These are phyloP conservation scores for Entomyzon cyanotis DNA, from an alignment of 2,113 vertebrate species.

Conservation along the genomic window DNA sequence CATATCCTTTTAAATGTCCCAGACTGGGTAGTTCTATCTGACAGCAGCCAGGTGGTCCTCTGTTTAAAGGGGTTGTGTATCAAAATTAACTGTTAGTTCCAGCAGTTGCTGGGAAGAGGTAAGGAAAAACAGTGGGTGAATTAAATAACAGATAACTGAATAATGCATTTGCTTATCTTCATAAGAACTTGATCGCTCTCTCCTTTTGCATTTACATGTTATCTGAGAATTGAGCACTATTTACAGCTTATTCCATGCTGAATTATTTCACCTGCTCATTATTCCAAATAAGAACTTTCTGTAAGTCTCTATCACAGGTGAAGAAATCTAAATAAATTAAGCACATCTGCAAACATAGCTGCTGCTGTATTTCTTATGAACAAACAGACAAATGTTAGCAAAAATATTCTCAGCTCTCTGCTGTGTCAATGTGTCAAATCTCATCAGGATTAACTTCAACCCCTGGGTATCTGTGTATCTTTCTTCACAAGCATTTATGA, in stretches of 20 bases:
- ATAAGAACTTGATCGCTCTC: not conserved
- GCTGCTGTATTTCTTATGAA: conserved; percentile 25
- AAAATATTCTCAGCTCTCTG: conserved; percentile 7
- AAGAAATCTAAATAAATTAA: conserved; percentile 59
- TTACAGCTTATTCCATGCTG: conserved; percentile 7
- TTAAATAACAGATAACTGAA: not conserved
- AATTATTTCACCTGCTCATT: conserved; percentile 15
- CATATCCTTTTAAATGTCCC: not conserved
- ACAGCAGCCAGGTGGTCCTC: not conserved
- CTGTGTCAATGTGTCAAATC: conserved; percentile 30
- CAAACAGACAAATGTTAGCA: conserved; percentile 29
- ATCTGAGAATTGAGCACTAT: not conserved
- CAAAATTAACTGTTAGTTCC: not conserved
- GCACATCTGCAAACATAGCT: conserved; percentile 44
- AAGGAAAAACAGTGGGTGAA: not conserved
- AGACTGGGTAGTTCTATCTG: not conserved
- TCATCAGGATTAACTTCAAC: conserved; percentile 45
- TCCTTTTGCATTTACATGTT: not conserved
- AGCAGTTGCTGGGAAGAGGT: not conserved
- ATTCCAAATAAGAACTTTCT: conserved; percentile 20
- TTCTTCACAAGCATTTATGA: conserved; percentile 5
- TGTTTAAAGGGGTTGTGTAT: not conserved
- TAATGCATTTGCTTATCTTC: not conserved
- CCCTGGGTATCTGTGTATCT: not conserved
- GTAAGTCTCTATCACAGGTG: conserved; percentile 29